A percentile compares a stretch with the other conserved stretches of the same genome.
These are phyloP conservation scores for Siderastrea radians DNA, from an alignment of 92 coral and sea anemone genomes.

Conservation along the genomic window DNA sequence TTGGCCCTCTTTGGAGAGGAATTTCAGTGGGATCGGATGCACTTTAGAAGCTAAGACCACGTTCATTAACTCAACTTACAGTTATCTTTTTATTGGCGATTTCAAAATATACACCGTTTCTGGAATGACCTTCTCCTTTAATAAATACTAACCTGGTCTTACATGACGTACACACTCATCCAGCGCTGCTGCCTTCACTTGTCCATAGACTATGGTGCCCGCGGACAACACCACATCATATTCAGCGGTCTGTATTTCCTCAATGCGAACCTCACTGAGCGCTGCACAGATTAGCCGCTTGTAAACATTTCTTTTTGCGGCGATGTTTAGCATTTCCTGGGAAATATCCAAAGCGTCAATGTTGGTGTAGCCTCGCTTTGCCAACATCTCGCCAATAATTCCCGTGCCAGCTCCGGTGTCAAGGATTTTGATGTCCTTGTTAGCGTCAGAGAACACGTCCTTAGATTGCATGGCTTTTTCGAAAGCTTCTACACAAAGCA, in stretches of 20 bases:
- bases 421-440: slow-evolving; percentile 37
- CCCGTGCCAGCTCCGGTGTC: slow-evolving; percentile 87
- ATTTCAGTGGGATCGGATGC: too few species aligned
- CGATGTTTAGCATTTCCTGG: slow-evolving; percentile 64
- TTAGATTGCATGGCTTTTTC: slow-evolving; percentile 37
- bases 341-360: slow-evolving; percentile 76
- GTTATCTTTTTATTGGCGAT: too few species aligned
- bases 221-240: slow-evolving; percentile 62
- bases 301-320: slow-evolving; percentile 53
- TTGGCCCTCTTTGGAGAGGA: too few species aligned
- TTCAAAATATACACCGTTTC: too few species aligned
- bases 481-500: slow-evolving; percentile 48
- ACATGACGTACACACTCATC: slow-evolving; percentile 63
- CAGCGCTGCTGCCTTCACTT: slow-evolving; percentile 53
- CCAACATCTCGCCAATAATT: slow-evolving; percentile 62
- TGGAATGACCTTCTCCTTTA: neutral
- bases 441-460: slow-evolving; percentile 21
- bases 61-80: neutral
- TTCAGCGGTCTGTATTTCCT: slow-evolving; percentile 55
- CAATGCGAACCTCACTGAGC: slow-evolving; percentile 46
- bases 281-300: slow-evolving; percentile 73
- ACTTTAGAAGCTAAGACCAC: too few species aligned
- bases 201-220: slow-evolving; percentile 65
- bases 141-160: slow-evolving; percentile 57
- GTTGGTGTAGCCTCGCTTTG: slow-evolving; percentile 64